These are phyloP conservation scores for Aethina tumida DNA, from an alignment of 1,140 invertebrate species.

Conservation along the genomic window DNA sequence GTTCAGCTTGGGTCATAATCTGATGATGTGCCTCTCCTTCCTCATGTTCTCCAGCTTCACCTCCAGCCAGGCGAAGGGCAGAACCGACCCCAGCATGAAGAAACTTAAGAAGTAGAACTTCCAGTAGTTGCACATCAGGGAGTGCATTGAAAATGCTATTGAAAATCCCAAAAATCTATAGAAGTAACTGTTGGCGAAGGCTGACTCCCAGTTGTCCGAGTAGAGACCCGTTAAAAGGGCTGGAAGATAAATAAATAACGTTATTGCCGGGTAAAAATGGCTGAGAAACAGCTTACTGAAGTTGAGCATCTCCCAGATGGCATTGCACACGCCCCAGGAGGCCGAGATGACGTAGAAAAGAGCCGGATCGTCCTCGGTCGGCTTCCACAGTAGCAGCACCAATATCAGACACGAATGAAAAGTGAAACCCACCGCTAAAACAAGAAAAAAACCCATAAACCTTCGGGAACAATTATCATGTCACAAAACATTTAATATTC, in stretches of 20 bases:
- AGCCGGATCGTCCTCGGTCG: conserved; percentile 48
- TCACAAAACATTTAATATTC: too few relatives aligned
- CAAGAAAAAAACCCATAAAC: not conserved
- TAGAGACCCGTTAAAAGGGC: conserved; percentile 37
- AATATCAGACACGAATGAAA: conserved; percentile 58
- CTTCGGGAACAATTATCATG: too few relatives aligned
- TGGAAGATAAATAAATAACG: conserved; percentile 22
- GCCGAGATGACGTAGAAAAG: conserved; percentile 60
- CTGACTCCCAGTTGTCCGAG: conserved; percentile 37
- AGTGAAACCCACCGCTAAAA: conserved; percentile 52
- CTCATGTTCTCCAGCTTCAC: conserved; percentile 31
- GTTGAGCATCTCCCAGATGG: conserved; percentile 59
- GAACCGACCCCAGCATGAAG: conserved; percentile 32
- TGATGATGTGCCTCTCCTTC: conserved; percentile 30
- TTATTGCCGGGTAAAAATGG: conserved; percentile 7
- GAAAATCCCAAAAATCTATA: conserved; percentile 37
- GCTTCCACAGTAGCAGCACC: conserved; percentile 54
- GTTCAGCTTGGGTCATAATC: conserved; percentile 33
- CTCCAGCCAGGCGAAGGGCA: conserved; percentile 36
- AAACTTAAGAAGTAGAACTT: conserved; percentile 38
- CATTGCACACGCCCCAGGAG: conserved; percentile 64
- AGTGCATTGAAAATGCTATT: conserved; percentile 37
- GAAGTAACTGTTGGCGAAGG: conserved; percentile 38
- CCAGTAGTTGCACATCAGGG: conserved; percentile 36
- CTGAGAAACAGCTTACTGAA: conserved; percentile 34